Conservation (phyloP, 92 coral and sea anemone species). For the Scolanthus callimorphus region DNA sequence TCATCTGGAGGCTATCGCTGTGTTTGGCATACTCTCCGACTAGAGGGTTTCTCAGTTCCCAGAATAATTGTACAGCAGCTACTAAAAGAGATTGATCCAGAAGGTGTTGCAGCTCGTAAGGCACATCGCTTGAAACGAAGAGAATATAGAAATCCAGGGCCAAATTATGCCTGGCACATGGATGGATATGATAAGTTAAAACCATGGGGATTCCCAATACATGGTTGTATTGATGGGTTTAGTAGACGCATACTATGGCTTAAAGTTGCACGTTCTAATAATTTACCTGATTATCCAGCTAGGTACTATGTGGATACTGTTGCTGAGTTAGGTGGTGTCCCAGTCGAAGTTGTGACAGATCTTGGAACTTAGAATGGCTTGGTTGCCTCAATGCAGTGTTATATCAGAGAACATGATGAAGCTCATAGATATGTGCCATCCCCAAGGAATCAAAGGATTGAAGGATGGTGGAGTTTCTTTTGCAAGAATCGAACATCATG, state of each 20-base stretch:
- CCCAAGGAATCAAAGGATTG: conserved; percentile 49
- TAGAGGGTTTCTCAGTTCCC: conserved; percentile 61
- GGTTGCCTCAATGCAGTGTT: conserved; percentile 28
- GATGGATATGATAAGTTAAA: conserved; percentile 25
- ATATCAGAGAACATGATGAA: conserved; percentile 31
- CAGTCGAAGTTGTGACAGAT: conserved; percentile 38
- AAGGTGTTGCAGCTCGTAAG: conserved; percentile 26
- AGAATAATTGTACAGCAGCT: conserved; percentile 44
- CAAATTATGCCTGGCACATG: conserved; percentile 34
- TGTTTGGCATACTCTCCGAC: conserved; percentile 23
- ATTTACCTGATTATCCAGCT: neutral
- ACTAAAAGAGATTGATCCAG: conserved; percentile 59
- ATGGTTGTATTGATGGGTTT: conserved; percentile 17
- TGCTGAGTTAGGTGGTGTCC: neutral
- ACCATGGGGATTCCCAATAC: conserved; percentile 8
- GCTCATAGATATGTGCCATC: conserved; percentile 56
- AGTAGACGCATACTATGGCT: conserved; percentile 1
- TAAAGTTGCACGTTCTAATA: neutral
- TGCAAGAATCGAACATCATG: conserved; percentile 35
- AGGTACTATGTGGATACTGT: neutral
- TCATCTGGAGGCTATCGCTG: conserved; percentile 17
- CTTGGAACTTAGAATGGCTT: conserved; percentile 56
- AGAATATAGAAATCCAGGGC: conserved; percentile 24
- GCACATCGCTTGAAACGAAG: conserved; percentile 44
- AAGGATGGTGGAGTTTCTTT: conserved; percentile 45